phyloP scores from a whole-genome alignment of 2,888 invertebrate genomes.

The Eupithecia subumbrata region DNA sequence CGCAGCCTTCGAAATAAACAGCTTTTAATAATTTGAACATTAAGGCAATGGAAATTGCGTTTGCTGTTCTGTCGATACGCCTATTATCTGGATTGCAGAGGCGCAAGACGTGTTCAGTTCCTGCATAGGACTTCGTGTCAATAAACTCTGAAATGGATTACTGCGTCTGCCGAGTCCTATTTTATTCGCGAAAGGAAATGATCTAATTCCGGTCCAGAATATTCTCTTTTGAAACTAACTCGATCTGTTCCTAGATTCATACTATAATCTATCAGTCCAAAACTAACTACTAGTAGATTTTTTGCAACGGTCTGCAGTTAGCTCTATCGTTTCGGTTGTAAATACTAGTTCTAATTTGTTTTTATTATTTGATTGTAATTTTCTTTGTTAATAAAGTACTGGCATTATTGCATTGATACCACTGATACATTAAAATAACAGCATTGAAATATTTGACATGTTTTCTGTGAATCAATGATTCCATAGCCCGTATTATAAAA shows the following conservation, averaged over 20 bases:
- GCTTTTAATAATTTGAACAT: not conserved
- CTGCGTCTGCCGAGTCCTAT: conserved; percentile 6
- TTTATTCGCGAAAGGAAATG: conserved; percentile 8
- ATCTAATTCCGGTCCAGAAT: not conserved
- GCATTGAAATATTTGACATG: no score
- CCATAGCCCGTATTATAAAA: no score
- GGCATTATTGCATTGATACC: no score
- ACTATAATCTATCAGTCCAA: not conserved
- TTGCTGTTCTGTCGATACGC: not conserved
- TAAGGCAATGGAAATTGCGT: not conserved
- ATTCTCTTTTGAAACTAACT: not conserved
- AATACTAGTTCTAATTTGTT: no score
- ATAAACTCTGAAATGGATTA: conserved; percentile 16
- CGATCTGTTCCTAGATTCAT: not conserved
- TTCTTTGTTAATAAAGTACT: no score
- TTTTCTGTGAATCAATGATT: no score
- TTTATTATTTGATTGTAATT: no score
- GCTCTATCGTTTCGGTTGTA: no score
- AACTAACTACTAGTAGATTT: no score
- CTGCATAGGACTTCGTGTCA: conserved; percentile 13
- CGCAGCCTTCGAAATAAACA: not conserved
- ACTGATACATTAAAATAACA: no score
- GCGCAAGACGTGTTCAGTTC: not conserved
- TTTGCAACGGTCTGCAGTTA: no score
- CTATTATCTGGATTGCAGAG: conserved; percentile 4